Percentiles rank a stretch among this genome's conserved stretches.
Conservation (phyloP, 37 sponge, comb jelly and placozoan species). For the Corticium candelabrum region DNA sequence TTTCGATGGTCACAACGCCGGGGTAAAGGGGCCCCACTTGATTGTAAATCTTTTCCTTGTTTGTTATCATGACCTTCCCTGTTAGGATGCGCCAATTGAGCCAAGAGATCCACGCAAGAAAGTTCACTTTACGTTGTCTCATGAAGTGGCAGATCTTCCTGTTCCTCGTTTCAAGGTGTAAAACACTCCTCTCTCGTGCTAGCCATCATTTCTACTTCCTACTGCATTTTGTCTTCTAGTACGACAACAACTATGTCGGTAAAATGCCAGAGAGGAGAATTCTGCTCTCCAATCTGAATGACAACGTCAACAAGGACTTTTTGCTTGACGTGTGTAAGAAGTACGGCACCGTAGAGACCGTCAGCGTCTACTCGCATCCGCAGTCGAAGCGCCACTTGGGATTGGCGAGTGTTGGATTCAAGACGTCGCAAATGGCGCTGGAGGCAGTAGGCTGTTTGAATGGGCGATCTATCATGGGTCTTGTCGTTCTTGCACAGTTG, state of each 20-base stretch:
- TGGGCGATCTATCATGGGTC: conserved; percentile 41
- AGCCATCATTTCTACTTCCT: too few relatives aligned
- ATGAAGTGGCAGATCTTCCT: neutral
- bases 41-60: too few relatives aligned
- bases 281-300: neutral
- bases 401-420: conserved; percentile 26
- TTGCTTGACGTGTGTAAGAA: conserved; percentile 15
- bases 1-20: neutral
- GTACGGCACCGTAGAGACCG: conserved; percentile 9
- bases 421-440: conserved; percentile 15
- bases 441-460: conserved; percentile 22
- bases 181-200: neutral
- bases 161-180: neutral
- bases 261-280: neutral
- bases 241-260: neutral
- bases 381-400: conserved; percentile 31
- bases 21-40: neutral
- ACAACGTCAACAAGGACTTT: conserved; percentile 16
- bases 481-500: neutral
- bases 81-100: neutral
- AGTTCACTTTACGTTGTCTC: neutral
- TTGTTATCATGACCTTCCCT: too few relatives aligned
- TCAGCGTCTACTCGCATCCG: conserved; percentile 38
- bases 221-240: neutral
- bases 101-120: neutral